These are phyloP conservation scores for Barbus barbus DNA, from an alignment of 2,113 vertebrate genomes.

Conservation along the genomic window DNA sequence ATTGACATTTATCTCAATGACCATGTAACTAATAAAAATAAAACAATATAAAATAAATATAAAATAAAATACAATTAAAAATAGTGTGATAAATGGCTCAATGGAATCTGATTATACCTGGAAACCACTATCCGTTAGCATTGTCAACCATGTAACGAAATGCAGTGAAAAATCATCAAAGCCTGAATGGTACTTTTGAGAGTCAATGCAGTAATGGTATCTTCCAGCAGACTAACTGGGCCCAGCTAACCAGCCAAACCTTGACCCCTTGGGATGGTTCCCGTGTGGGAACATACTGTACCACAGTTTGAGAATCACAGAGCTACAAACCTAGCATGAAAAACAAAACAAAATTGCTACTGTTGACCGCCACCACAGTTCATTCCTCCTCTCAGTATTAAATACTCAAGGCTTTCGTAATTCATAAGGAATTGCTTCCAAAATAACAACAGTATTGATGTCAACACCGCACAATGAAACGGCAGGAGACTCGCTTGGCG, in stretches of 20 bases:
- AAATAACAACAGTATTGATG: slow-evolving; percentile 52
- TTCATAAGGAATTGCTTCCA: slow-evolving; percentile 36
- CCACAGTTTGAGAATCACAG: background rate
- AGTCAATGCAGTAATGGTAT: background rate
- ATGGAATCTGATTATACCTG: background rate
- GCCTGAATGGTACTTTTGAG: background rate
- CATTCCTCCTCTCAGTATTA: slow-evolving; percentile 21
- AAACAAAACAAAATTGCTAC: slow-evolving; percentile 28
- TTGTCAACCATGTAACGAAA: background rate
- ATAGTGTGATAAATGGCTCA: background rate
- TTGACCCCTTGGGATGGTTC: background rate
- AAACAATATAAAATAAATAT: no score
- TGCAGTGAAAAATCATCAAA: background rate
- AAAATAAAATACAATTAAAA: no score
- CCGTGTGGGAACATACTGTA: background rate
- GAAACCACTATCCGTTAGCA: background rate
- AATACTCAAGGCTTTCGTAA: slow-evolving; percentile 26
- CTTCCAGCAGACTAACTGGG: background rate
- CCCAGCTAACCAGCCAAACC: background rate
- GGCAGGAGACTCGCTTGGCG: slow-evolving; percentile 36
- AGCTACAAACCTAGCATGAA: background rate
- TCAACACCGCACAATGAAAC: slow-evolving; percentile 26
- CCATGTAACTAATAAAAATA: no score
- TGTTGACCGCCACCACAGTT: slow-evolving; percentile 4
- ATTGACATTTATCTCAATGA: no score